Percentiles rank a stretch among this genome's conserved stretches.
These are phyloP conservation scores for Melieria picta DNA, from an alignment of 2,888 invertebrate genomes.

Conservation along the genomic window DNA sequence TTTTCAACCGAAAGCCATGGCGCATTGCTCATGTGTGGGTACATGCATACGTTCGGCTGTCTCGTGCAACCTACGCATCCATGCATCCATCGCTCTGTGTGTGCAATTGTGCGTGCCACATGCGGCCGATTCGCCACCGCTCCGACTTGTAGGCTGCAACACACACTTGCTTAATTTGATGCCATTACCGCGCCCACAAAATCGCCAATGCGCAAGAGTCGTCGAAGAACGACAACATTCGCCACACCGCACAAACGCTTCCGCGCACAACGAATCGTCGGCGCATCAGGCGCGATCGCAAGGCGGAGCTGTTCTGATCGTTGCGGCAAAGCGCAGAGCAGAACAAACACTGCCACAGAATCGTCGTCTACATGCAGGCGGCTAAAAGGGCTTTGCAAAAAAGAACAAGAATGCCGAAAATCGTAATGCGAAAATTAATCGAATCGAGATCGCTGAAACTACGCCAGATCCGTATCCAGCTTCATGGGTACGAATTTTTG, in stretches of 20 bases:
- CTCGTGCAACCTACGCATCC: no score
- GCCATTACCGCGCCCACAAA: constrained; percentile 66
- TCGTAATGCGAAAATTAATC: constrained; percentile 64
- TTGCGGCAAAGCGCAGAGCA: constrained; percentile 26
- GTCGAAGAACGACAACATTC: constrained; percentile 22
- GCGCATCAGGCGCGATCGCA: constrained; percentile 14
- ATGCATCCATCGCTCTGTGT: no score
- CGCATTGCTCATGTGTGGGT: no score
- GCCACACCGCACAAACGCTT: constrained; percentile 19
- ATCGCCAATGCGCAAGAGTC: constrained; percentile 24
- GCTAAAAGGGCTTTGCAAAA: constrained; percentile 4
- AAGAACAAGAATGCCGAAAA: constrained; percentile 31
- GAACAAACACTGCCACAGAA: constrained; percentile 13
- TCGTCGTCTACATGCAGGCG: constrained; percentile 5
- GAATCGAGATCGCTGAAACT: constrained; percentile 56
- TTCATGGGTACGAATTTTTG: neutral
- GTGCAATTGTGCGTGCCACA: constrained; percentile 20
- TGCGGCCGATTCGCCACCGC: constrained; percentile 5
- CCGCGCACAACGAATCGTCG: constrained; percentile 30
- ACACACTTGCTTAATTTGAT: constrained; percentile 65
- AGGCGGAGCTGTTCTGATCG: constrained; percentile 55
- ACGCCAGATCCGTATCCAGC: neutral
- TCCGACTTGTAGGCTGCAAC: constrained; percentile 47
- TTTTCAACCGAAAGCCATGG: no score
- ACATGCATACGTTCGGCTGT: no score